Conservation (phyloP, 2,888 invertebrate species). For the Mantis religiosa region DNA sequence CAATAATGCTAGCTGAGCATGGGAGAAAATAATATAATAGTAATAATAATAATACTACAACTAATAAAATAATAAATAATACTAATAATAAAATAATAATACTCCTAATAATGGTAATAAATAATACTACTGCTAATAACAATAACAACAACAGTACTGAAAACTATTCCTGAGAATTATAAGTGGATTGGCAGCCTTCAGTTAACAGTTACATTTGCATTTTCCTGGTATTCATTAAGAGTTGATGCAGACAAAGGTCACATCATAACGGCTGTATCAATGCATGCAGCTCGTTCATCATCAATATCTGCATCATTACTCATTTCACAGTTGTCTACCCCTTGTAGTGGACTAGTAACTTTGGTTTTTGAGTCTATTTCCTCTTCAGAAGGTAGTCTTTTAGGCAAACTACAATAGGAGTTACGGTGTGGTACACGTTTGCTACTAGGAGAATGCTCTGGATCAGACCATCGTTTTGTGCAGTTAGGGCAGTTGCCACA, state of each 20-base stretch:
- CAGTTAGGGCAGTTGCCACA: neutral
- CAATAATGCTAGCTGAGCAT: no score
- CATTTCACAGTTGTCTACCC: neutral
- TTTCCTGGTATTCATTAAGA: neutral
- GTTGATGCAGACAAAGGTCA: neutral
- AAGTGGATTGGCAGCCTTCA: neutral
- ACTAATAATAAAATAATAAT: no score
- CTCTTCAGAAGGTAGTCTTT: neutral
- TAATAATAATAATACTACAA: no score
- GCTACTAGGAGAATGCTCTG: neutral
- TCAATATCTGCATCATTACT: neutral
- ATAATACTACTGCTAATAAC: no score
- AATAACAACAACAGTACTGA: neutral
- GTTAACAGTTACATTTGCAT: neutral
- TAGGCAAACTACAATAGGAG: slow-evolving; percentile 17
- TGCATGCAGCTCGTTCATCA: neutral
- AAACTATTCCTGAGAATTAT: neutral
- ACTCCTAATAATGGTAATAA: no score
- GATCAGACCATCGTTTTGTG: slow-evolving; percentile 26
- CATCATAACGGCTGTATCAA: neutral
- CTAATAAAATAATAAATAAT: no score
- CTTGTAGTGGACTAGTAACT: neutral
- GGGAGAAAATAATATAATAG: no score
- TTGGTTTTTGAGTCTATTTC: neutral
- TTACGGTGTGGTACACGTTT: neutral